These are phyloP conservation scores for Pandemis cinnamomeana DNA, from an alignment of 2,888 invertebrate genomes.

Conservation along the genomic window DNA sequence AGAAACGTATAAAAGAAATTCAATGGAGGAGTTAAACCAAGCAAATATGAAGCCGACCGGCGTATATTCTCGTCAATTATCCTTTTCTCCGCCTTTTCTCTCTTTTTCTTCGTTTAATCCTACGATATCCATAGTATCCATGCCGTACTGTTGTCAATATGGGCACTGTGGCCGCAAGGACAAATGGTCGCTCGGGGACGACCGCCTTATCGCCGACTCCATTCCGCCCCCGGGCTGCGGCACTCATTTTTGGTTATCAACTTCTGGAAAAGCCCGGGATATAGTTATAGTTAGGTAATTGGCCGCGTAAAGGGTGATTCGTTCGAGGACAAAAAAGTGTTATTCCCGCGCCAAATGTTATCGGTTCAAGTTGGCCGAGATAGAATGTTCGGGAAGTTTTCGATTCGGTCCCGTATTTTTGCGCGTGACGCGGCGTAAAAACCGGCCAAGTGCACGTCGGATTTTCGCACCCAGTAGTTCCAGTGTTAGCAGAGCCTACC, in stretches of 20 bases:
- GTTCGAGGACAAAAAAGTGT: background rate
- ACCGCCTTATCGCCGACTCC: constrained; percentile 34
- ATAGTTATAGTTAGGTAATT: constrained; percentile 38
- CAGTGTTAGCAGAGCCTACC: no score
- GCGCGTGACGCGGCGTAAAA: background rate
- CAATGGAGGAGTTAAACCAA: no score
- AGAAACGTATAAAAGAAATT: no score
- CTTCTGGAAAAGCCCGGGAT: constrained; percentile 26
- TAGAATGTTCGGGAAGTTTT: background rate
- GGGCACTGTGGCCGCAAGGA: constrained; percentile 11
- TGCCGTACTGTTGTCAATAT: constrained; percentile 6
- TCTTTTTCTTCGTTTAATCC: no score
- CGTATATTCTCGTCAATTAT: no score
- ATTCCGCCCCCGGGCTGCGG: constrained; percentile 29
- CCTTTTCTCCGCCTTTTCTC: no score
- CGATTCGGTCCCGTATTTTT: background rate
- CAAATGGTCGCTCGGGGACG: constrained; percentile 37
- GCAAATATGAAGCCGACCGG: no score
- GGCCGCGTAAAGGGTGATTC: constrained; percentile 18
- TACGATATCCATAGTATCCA: no score
- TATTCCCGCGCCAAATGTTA: background rate
- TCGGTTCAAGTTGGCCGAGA: background rate
- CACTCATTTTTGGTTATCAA: constrained; percentile 41
- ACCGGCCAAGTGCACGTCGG: background rate
- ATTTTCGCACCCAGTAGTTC: no score